Evolutionary conservation across 2,888 invertebrate species (phyloP), one percentile per base, ranked within the genome.

Genomic region (Trichacis sp.): DNA sequence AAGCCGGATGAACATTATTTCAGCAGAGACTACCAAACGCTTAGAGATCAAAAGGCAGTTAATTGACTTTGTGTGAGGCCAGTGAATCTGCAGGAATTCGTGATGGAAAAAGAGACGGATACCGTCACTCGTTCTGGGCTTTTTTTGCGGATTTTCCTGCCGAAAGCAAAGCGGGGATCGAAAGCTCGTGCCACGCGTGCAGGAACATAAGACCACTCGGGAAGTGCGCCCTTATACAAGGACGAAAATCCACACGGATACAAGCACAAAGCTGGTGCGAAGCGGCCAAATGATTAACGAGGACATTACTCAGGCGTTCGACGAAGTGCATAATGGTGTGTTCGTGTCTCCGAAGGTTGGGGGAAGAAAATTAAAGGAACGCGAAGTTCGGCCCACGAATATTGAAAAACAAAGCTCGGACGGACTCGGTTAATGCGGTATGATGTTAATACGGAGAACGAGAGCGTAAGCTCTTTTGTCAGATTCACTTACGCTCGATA

Each of bases 291-390:
- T 70, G 70, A 70, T 70, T 70, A 70, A 70, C 64, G 70, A 69
- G 64, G 58, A 45, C 65, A 70, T 70, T 66, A 70, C 62, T 66
- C 68, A 57, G 62, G 60, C 69, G 70, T 70, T 70, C 70, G 70
- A 70, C 64, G 68, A 55, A 70, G 70, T 65, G 68, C 70, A 70
- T 70, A 70, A 70, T 69, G 57, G 67, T 67, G 69, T 67, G 69
- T 69, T 67, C 66, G 64, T 62, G 59, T 64, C 64, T 49, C 59
- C 36, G 48, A 51, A 50, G 48, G 36, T 48, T 46, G 43, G 45
- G 36, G 45, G 50, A 63, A 63, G 65, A 68, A 65, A 68, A 68
- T 65, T 65, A 64, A 68, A 68, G 57, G 54, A 68, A 48, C 38
- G 47, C 43, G 36, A 24, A 42, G 51, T 45, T 45, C 45, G 50